Conservation (phyloP, 1,140 invertebrate genomes). For the Temnothorax longispinosus region DNA sequence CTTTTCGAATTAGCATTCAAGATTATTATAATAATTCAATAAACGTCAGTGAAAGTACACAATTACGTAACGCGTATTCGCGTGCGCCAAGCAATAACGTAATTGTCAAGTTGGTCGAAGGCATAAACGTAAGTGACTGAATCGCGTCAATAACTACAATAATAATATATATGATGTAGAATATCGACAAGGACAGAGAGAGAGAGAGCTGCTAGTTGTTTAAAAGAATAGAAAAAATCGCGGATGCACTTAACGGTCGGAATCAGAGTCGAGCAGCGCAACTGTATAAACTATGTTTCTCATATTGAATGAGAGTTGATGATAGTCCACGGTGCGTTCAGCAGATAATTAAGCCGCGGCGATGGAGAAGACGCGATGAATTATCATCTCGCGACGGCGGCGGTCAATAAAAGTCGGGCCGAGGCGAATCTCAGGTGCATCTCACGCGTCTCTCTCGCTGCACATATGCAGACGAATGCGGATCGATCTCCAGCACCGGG, state of each 20-base stretch:
- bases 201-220: not conserved
- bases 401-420: conserved; percentile 62
- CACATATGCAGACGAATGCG: conserved; percentile 47
- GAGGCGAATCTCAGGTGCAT: conserved; percentile 41
- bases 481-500: conserved; percentile 59
- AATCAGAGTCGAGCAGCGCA: not conserved
- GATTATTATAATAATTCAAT: conserved; percentile 31
- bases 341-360: conserved; percentile 69
- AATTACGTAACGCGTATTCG: conserved; percentile 13
- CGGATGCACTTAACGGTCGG: conserved; percentile 8
- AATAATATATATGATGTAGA: conserved; percentile 25
- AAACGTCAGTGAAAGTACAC: conserved; percentile 9
- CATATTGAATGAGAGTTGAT: conserved; percentile 36
- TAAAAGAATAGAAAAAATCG: conserved; percentile 7
- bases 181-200: not conserved
- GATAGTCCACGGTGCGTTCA: conserved; percentile 45
- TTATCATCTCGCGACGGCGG: conserved; percentile 59
- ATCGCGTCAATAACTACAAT: not conserved
- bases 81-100: not conserved
- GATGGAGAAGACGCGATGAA: conserved; percentile 65
- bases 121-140: not conserved
- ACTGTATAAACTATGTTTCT: conserved; percentile 25
- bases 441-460: conserved; percentile 34
- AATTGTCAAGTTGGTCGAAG: conserved; percentile 13
- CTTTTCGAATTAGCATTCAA: not conserved